Conservation (phyloP, 2,888 invertebrate species). For the Masnerella sp. region DNA sequence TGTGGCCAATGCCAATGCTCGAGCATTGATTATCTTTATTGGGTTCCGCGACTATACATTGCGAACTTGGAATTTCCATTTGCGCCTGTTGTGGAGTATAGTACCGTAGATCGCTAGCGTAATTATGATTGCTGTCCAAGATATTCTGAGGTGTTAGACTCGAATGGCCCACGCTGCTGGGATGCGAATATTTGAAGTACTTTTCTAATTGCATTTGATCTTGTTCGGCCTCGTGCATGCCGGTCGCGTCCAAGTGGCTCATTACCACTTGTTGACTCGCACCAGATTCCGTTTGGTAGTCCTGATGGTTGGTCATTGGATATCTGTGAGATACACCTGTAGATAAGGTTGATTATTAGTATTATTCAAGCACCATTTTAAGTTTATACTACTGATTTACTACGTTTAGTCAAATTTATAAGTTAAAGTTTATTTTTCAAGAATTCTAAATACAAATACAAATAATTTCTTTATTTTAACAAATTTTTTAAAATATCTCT, state of each 20-base stretch:
- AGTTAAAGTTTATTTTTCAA: no score
- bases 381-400: no score
- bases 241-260: conserved; percentile 69
- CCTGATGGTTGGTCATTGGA: conserved; percentile 74
- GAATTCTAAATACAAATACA: no score
- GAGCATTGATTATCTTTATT: conserved; percentile 71
- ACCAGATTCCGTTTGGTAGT: conserved; percentile 69
- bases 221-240: conserved; percentile 67
- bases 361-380: no score
- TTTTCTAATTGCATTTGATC: conserved; percentile 75
- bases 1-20: conserved; percentile 68
- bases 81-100: conserved; percentile 74
- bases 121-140: conserved; percentile 81
- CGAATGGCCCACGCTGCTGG: conserved; percentile 67
- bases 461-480: no score
- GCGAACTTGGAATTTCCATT: conserved; percentile 71
- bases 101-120: conserved; percentile 76
- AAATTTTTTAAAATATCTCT: no score
- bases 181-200: conserved; percentile 74
- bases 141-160: conserved; percentile 72
- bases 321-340: conserved; percentile 74
- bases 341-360: no score
- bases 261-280: conserved; percentile 70
- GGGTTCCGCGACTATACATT: conserved; percentile 74
- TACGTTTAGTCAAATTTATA: no score